Evolutionary conservation across 1,140 invertebrate genomes (phyloP).

Genomic region (Zeugodacus cucurbitae): DNA sequence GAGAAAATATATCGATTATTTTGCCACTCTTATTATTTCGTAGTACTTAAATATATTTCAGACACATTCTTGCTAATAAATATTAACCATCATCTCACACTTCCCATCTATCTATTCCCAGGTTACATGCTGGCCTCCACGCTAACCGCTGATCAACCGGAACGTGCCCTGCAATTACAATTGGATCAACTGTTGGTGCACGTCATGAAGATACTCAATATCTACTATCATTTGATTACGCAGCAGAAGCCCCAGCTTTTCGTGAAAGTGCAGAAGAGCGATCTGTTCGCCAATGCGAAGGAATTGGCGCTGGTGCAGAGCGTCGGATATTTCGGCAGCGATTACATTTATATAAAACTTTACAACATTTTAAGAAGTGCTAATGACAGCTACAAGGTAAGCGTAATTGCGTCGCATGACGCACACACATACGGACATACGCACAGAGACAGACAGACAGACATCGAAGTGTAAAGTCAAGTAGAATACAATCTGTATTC

Average conservation of each 20-base stretch:
- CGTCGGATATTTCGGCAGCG: slow-evolving; percentile 73
- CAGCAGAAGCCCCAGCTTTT: slow-evolving; percentile 70
- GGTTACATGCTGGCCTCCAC: slow-evolving; percentile 5
- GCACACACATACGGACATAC: background rate
- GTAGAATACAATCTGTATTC: too few relatives aligned
- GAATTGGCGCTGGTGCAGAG: slow-evolving; percentile 55
- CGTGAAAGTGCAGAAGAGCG: slow-evolving; percentile 54
- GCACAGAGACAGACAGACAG: background rate
- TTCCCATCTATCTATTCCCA: background rate
- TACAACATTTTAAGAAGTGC: slow-evolving; percentile 78
- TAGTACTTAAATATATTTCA: too few relatives aligned
- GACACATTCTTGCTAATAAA: too few relatives aligned
- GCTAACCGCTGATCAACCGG: background rate
- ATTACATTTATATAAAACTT: slow-evolving; percentile 80
- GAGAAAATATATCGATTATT: too few relatives aligned
- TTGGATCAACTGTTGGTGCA: slow-evolving; percentile 70
- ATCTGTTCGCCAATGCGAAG: slow-evolving; percentile 47
- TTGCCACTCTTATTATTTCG: too few relatives aligned
- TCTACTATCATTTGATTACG: slow-evolving; percentile 79
- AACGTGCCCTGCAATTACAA: slow-evolving; percentile 14
- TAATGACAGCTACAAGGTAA: slow-evolving; percentile 81
- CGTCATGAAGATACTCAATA: slow-evolving; percentile 75
- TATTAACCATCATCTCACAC: too few relatives aligned
- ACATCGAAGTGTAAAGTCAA: background rate
- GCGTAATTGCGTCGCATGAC: slow-evolving; percentile 40